Evolutionary conservation across 2,888 invertebrate species (phyloP), one percentile per base, ranked within the genome.

Genomic region (Antheraea yamamai): DNA sequence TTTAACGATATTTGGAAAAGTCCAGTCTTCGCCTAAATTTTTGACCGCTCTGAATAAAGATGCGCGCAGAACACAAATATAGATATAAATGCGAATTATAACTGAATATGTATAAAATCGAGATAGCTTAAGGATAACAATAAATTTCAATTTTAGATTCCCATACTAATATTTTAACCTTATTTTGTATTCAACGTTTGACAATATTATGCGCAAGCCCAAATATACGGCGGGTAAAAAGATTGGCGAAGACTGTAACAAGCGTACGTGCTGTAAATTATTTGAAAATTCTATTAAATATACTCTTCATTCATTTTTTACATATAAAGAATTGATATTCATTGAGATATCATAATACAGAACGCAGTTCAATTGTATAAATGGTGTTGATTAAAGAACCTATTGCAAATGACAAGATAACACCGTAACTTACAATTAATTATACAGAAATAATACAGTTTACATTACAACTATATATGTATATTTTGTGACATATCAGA

Each of bases 401-500:
- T 30, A 30, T 66, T 66, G 30, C 16, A 30, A 66, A 30, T 66
- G 64, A 23, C 23, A 61, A 61, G 16, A 66, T 66, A 30, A 30
- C 23, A 61, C 30, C 2, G 10, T 30, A 12, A 66, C 64, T 66
- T 66, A 66, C 16, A 30, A 66, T 26, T 66, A 30, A 66, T 26
- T 66, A 30, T 30, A 26, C 64, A 26, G 30, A 66, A 66, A 66
- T 66, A 66, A 66, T 66, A 66, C 30, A 66, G 64, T 66, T 30
- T 66, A 66, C 35, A 73, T 71, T 61, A 39, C 74, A 72, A 26
- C 61, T 72, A 75, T 61, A 75, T 61, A 61, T 58, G 39, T 61
- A 72, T 75, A 72, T 71, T 76, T 73, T 79, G 75, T 77, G 71
- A 75, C 76, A 75, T 61, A 26, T 70, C 74, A 75, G 75, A 76